Evolutionary conservation across 2,113 vertebrate species (phyloP).

Genomic region (Bucco capensis): DNA sequence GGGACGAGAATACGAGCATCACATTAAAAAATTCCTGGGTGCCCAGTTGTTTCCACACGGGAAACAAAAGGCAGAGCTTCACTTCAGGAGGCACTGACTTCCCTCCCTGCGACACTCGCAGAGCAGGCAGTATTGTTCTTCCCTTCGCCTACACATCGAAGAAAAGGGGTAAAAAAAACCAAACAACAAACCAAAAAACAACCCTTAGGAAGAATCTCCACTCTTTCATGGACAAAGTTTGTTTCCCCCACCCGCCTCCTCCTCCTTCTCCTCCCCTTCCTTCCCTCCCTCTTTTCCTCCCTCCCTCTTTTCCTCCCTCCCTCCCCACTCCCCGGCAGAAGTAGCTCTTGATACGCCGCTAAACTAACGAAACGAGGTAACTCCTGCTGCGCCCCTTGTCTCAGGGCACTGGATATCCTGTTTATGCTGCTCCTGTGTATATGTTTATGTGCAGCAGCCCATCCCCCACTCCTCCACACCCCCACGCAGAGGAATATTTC

Average conservation of each 20-base stretch:
- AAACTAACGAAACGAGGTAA: constrained; percentile 40
- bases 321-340: background rate
- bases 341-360: constrained; percentile 25
- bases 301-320: background rate
- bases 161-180: rapidly evolving
- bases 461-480: constrained; percentile 50
- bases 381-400: constrained; percentile 33
- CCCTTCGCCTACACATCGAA: background rate
- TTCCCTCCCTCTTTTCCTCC: background rate
- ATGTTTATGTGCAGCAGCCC: constrained; percentile 39
- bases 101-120: background rate
- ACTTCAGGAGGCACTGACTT: background rate
- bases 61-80: constrained; percentile 11
- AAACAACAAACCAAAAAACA: no score
- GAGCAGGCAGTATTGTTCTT: background rate
- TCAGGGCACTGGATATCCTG: constrained; percentile 24
- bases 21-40: constrained; percentile 15
- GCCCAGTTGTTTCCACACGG: constrained; percentile 7
- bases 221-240: constrained; percentile 5
- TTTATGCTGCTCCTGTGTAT: constrained; percentile 16
- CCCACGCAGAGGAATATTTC: constrained; percentile 55
- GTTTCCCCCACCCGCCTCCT: no score
- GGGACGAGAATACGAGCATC: constrained; percentile 28
- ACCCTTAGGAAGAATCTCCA: background rate
- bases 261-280: background rate